Conservation (phyloP, 37 sponge, comb jelly and placozoan species). For the Bolinopsis microptera region DNA sequence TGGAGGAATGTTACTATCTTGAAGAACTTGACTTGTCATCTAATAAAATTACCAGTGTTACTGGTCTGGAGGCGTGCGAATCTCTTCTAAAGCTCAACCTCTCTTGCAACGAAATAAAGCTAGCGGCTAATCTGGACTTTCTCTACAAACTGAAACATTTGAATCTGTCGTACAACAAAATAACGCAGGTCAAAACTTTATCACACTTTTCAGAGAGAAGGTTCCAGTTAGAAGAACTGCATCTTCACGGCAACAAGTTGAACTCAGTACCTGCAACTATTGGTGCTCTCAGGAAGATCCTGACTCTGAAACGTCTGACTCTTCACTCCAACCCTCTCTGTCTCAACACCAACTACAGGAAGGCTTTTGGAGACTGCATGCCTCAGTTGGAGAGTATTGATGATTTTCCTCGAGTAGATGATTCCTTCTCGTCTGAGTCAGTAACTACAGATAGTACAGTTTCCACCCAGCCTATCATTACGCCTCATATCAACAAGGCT, state of each 20-base stretch:
- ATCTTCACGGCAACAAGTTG: constrained; percentile 9
- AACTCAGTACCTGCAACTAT: background rate
- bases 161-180: constrained; percentile 7
- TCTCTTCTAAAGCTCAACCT: constrained; percentile 7
- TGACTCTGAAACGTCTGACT: background rate
- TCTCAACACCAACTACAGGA: background rate
- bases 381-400: constrained; percentile 34
- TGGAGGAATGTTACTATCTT: constrained; percentile 9
- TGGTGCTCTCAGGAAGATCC: background rate
- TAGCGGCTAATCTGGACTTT: constrained; percentile 5
- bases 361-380: constrained; percentile 32
- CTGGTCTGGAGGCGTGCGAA: constrained; percentile 40
- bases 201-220: background rate
- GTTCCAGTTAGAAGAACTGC: background rate
- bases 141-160: constrained; percentile 6
- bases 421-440: constrained; percentile 26
- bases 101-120: background rate
- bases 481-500: constrained; percentile 18
- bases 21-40: constrained; percentile 31
- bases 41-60: background rate
- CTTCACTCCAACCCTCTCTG: constrained; percentile 40
- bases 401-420: constrained; percentile 33
- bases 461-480: background rate
- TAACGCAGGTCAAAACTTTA: background rate
- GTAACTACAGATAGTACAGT: background rate